A percentile compares a stretch with the other conserved stretches of the same genome.
phyloP scores from a whole-genome alignment of 1,140 invertebrate genomes.

The Chironomus tepperi region DNA sequence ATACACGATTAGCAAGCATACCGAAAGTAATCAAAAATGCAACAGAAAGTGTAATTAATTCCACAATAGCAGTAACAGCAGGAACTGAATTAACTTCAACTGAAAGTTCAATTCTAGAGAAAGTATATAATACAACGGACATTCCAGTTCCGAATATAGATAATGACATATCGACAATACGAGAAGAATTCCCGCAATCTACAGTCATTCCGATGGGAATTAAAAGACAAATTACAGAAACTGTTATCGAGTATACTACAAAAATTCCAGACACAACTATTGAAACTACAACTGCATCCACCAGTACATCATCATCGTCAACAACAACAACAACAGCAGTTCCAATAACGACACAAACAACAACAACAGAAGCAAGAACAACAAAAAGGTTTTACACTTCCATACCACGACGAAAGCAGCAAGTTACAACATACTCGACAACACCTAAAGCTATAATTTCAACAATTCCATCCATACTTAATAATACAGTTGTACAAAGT shows the following conservation, averaged over 20 bases:
- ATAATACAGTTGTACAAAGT: not conserved
- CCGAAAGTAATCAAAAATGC: not conserved
- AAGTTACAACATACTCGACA: not conserved
- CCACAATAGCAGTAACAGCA: not conserved
- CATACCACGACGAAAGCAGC: conserved; percentile 15
- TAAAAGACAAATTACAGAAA: not conserved
- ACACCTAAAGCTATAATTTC: not conserved
- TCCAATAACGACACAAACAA: not conserved
- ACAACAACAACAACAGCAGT: not conserved
- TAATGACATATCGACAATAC: not conserved
- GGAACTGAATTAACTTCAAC: not conserved
- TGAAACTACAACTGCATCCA: too few species aligned
- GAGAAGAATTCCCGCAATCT: not conserved
- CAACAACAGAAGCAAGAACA: not conserved
- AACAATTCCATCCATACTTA: not conserved
- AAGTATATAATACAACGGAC: not conserved
- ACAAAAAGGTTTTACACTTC: not conserved
- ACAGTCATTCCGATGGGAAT: not conserved
- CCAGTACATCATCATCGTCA: not conserved
- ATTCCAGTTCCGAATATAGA: not conserved
- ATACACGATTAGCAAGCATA: not conserved
- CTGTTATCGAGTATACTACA: not conserved
- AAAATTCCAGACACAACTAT: not conserved
- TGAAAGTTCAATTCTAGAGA: not conserved
- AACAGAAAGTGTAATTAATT: not conserved